phyloP scores from a whole-genome alignment of 2,888 invertebrate genomes.

The Eupithecia pulchellata region DNA sequence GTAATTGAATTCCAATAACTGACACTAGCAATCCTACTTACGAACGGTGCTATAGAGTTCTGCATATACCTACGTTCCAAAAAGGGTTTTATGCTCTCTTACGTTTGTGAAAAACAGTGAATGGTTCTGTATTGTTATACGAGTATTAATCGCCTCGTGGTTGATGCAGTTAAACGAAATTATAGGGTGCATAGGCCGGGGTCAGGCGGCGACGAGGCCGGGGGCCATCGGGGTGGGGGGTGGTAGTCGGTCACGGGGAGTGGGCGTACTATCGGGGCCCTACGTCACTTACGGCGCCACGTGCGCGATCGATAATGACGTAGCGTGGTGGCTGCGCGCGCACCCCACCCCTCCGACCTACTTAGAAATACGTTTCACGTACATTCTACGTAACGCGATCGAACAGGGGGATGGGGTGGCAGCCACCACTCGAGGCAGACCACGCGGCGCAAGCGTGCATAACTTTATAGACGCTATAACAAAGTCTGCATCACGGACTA shows the following conservation, averaged over 20 bases:
- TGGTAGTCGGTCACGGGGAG: conserved; percentile 53
- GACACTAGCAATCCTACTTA: conserved; percentile 28
- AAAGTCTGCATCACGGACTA: conserved; percentile 28
- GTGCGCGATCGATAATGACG: conserved; percentile 84
- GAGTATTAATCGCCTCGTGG: conserved; percentile 35
- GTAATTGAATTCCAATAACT: conserved; percentile 46
- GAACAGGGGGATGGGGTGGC: conserved; percentile 62
- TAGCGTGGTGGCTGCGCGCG: conserved; percentile 75
- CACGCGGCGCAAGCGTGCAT: conserved; percentile 45
- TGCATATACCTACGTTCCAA: conserved; percentile 15
- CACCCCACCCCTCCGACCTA: conserved; percentile 73
- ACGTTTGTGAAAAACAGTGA: conserved; percentile 28
- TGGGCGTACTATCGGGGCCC: conserved; percentile 72
- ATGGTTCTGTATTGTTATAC: conserved; percentile 27
- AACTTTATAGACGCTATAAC: conserved; percentile 33
- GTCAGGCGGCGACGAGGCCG: conserved; percentile 24
- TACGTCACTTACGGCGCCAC: conserved; percentile 84
- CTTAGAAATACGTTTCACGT: conserved; percentile 82
- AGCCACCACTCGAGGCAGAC: conserved; percentile 28
- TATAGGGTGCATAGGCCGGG: conserved; percentile 52
- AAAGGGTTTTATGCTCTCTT: conserved; percentile 13
- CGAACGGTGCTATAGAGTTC: conserved; percentile 14
- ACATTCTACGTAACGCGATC: conserved; percentile 80
- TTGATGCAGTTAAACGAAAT: conserved; percentile 47
- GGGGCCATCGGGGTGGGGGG: conserved; percentile 44